Conservation (phyloP, 2,888 invertebrate genomes). For the Troides aeacus region DNA sequence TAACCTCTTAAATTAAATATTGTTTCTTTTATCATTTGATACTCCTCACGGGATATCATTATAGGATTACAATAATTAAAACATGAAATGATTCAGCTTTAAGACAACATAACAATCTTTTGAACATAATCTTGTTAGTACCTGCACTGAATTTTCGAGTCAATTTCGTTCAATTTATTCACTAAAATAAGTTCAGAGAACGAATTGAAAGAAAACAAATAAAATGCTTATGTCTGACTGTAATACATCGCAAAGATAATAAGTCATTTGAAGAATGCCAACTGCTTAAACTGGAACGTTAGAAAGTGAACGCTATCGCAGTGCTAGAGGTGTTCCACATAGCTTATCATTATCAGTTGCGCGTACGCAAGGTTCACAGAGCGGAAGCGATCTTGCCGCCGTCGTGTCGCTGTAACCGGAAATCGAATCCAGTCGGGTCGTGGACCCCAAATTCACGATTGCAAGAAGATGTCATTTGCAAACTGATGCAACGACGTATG, state of each 20-base stretch:
- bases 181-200: neutral
- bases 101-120: too few relatives aligned
- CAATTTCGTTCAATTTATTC: too few relatives aligned
- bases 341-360: constrained; percentile 39
- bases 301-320: constrained; percentile 22
- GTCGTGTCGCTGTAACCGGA: constrained; percentile 49
- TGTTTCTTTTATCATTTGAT: too few relatives aligned
- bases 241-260: neutral
- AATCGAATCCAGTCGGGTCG: constrained; percentile 57
- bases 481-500: constrained; percentile 44
- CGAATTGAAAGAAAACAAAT: neutral
- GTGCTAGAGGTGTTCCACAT: constrained; percentile 34
- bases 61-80: too few relatives aligned
- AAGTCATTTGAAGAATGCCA: neutral
- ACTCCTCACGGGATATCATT: too few relatives aligned
- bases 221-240: neutral
- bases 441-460: constrained; percentile 57
- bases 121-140: too few relatives aligned
- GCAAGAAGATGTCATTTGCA: constrained; percentile 58
- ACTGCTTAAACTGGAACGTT: constrained; percentile 18
- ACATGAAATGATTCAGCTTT: too few relatives aligned
- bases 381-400: constrained; percentile 65
- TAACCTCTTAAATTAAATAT: too few relatives aligned
- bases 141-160: too few relatives aligned
- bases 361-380: constrained; percentile 43